Evolutionary conservation across 2,113 vertebrate genomes (phyloP).

Genomic region (Thryonomys swinderianus): DNA sequence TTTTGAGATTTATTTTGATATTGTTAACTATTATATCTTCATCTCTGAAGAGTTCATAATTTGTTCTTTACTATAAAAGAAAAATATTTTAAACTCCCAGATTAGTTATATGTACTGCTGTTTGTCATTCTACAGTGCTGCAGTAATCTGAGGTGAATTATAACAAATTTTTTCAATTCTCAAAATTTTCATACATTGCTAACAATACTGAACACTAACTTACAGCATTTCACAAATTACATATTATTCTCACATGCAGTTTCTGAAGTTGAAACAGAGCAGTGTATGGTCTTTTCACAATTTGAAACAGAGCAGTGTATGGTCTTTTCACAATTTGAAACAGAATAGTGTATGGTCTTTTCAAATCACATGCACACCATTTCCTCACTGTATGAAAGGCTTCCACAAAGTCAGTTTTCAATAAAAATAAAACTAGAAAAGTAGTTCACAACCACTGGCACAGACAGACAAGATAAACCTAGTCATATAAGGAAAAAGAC

Average conservation of each 20-base stretch:
- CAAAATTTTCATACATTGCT: constrained; percentile 28
- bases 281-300: background rate
- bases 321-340: background rate
- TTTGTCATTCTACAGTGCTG: background rate
- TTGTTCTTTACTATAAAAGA: constrained; percentile 31
- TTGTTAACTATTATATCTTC: constrained; percentile 62
- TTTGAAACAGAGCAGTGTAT: too few species aligned
- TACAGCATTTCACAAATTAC: constrained; percentile 38
- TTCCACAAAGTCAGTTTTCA: constrained; percentile 27
- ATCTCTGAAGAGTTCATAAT: constrained; percentile 65
- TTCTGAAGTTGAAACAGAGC: constrained; percentile 44
- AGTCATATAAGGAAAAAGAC: background rate
- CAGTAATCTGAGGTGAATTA: constrained; percentile 44
- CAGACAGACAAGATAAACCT: background rate
- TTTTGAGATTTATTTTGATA: constrained; percentile 56
- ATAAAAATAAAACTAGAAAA: constrained; percentile 51
- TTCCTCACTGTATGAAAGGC: constrained; percentile 54
- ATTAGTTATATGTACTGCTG: background rate
- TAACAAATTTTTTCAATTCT: constrained; percentile 43
- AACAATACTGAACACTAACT: constrained; percentile 17
- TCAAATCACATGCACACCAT: constrained; percentile 3
- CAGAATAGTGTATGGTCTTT: background rate
- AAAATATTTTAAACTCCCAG: constrained; percentile 21
- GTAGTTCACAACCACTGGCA: constrained; percentile 17
- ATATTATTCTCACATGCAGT: constrained; percentile 59